A percentile compares a stretch with the other conserved stretches of the same genome.
These are phyloP conservation scores for Tenodera sinensis DNA, from an alignment of 2,888 invertebrate species.

Conservation along the genomic window DNA sequence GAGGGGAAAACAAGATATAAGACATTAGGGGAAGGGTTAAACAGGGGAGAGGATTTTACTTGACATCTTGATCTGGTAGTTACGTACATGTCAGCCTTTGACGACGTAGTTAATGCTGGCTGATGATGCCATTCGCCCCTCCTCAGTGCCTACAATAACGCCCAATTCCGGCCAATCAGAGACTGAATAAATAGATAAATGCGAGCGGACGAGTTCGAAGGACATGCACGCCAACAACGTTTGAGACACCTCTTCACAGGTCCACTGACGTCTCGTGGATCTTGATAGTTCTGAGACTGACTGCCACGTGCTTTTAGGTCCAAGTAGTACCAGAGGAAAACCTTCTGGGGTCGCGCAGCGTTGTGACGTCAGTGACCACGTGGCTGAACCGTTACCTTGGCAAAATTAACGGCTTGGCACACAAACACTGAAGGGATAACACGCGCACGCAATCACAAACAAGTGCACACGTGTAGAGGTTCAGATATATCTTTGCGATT, in stretches of 20 bases:
- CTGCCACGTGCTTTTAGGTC: background rate
- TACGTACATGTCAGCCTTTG: background rate
- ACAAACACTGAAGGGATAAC: background rate
- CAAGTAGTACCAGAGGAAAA: background rate
- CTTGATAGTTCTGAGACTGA: background rate
- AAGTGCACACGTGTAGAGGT: background rate
- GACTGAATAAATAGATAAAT: background rate
- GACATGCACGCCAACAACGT: background rate
- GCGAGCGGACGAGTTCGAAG: background rate
- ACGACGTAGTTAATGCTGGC: background rate
- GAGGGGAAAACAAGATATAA: conserved; percentile 4
- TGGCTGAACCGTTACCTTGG: background rate
- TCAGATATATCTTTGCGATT: background rate
- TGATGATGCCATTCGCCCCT: background rate
- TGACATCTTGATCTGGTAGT: conserved; percentile 10
- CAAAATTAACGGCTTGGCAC: background rate
- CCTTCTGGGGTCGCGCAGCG: background rate
- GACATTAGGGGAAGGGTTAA: background rate
- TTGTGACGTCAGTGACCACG: background rate
- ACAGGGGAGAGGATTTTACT: background rate
- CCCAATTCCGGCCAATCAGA: background rate
- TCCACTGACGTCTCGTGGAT: background rate
- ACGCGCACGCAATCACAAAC: background rate
- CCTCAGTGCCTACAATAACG: background rate
- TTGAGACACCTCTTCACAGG: background rate